Percentiles rank a stretch among this genome's conserved stretches.
phyloP scores from a whole-genome alignment of 2,888 invertebrate genomes.

The Desoria tigrina region DNA sequence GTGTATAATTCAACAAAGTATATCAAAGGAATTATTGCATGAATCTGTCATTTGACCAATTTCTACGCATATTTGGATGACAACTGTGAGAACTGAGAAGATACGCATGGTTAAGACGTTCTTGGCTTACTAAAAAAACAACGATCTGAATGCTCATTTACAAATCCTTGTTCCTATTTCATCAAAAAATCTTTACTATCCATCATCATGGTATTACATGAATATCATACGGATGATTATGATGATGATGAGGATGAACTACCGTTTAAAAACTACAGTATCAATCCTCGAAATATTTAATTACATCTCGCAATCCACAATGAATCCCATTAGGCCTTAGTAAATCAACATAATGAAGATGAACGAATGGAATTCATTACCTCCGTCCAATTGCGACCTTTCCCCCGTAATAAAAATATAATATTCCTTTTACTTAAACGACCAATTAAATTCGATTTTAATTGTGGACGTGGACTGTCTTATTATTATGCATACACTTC shows the following conservation, averaged over 20 bases:
- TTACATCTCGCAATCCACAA: too few species aligned
- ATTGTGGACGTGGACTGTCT: too few species aligned
- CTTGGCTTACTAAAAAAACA: not conserved
- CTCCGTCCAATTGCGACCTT: too few species aligned
- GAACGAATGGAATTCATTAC: too few species aligned
- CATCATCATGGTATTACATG: not conserved
- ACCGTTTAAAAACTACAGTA: not conserved
- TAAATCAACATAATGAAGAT: too few species aligned
- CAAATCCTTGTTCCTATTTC: constrained; percentile 7
- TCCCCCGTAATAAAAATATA: too few species aligned
- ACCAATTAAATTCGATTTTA: too few species aligned
- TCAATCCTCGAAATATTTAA: not conserved
- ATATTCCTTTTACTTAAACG: too few species aligned
- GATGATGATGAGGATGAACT: constrained; percentile 6
- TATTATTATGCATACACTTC: too few species aligned
- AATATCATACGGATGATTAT: not conserved
- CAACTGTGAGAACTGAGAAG: constrained; percentile 12
- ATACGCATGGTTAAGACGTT: constrained; percentile 1
- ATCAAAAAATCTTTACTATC: not conserved
- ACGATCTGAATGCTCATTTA: not conserved
- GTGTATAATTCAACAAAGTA: not conserved
- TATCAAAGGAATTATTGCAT: not conserved
- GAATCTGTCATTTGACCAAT: constrained; percentile 3
- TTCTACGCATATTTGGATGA: constrained; percentile 5
- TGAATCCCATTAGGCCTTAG: too few species aligned